Percentiles rank a stretch among this genome's conserved stretches.
These are phyloP conservation scores for Oligia fasciuncula DNA, from an alignment of 2,888 invertebrate genomes.

Conservation along the genomic window DNA sequence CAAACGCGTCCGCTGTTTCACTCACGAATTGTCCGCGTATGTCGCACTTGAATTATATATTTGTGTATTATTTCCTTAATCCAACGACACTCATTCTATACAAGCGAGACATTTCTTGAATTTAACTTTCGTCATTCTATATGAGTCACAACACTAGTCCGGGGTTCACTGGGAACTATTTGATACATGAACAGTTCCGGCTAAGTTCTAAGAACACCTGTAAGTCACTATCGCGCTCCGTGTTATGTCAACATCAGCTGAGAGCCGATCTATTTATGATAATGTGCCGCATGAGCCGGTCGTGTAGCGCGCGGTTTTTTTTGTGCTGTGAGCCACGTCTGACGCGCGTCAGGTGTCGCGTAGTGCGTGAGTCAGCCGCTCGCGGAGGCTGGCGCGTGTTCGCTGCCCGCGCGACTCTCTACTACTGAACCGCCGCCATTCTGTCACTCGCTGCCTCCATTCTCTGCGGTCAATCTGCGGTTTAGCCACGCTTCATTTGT, in stretches of 20 bases:
- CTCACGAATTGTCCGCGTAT: constrained; percentile 71
- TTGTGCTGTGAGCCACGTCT: constrained; percentile 57
- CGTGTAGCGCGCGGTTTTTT: constrained; percentile 57
- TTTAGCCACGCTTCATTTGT: constrained; percentile 90
- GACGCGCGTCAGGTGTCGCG: constrained; percentile 56
- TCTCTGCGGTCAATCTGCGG: constrained; percentile 91
- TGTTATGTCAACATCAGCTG: constrained; percentile 85
- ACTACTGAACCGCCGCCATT: constrained; percentile 89
- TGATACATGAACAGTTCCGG: constrained; percentile 79
- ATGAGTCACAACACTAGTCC: constrained; percentile 82
- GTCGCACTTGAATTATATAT: constrained; percentile 68
- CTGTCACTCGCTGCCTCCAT: constrained; percentile 90
- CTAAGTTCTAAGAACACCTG: constrained; percentile 70
- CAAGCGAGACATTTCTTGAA: constrained; percentile 82
- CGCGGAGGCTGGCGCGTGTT: constrained; percentile 78
- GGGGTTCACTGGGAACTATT: constrained; percentile 73
- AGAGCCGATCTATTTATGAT: constrained; percentile 74
- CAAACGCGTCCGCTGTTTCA: constrained; percentile 62
- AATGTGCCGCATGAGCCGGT: constrained; percentile 78
- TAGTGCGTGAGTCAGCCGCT: constrained; percentile 61
- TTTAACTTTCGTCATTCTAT: constrained; percentile 89
- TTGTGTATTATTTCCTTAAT: constrained; percentile 80
- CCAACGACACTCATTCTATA: constrained; percentile 72
- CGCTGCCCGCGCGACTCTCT: constrained; percentile 83
- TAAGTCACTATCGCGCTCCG: constrained; percentile 51